Evolutionary conservation across 2,113 vertebrate species (phyloP).

Genomic region (Toxotes chatareus): DNA sequence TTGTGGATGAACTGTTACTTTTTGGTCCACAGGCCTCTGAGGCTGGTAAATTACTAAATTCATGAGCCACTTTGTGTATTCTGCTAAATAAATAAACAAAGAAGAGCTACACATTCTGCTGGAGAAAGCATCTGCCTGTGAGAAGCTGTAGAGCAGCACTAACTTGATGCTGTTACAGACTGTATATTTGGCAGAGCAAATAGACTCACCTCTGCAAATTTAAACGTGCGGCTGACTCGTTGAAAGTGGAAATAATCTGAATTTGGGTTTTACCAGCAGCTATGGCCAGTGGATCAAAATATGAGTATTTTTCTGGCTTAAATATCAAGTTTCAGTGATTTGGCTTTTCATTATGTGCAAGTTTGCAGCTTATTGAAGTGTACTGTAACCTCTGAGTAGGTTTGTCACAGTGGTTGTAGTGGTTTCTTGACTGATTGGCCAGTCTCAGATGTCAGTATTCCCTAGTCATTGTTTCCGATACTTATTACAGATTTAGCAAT

Average conservation of each 20-base stretch:
- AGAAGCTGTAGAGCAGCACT: neutral
- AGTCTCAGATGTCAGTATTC: constrained; percentile 25
- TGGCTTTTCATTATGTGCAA: constrained; percentile 34
- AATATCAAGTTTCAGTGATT: constrained; percentile 10
- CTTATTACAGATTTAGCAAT: neutral
- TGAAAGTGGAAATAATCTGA: neutral
- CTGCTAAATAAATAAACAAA: neutral
- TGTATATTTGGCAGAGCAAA: neutral
- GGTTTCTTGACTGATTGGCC: neutral
- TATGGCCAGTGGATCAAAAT: constrained; percentile 36
- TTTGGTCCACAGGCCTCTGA: constrained; percentile 44
- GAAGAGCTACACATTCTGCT: neutral
- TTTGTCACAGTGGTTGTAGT: constrained; percentile 34
- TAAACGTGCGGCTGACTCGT: neutral
- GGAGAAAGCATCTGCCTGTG: neutral
- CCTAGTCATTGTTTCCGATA: neutral
- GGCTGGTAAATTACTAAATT: constrained; percentile 49
- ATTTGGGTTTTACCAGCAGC: constrained; percentile 54
- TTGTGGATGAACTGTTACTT: constrained; percentile 45
- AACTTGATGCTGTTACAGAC: neutral
- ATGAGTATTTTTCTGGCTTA: neutral
- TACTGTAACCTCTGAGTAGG: constrained; percentile 18
- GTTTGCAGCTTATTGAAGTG: constrained; percentile 11
- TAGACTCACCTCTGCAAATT: neutral
- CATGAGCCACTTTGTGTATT: neutral